Percentiles rank a stretch among this genome's conserved stretches.
Conservation (phyloP, 2,888 invertebrate genomes). For the Stenodera caucasica region DNA sequence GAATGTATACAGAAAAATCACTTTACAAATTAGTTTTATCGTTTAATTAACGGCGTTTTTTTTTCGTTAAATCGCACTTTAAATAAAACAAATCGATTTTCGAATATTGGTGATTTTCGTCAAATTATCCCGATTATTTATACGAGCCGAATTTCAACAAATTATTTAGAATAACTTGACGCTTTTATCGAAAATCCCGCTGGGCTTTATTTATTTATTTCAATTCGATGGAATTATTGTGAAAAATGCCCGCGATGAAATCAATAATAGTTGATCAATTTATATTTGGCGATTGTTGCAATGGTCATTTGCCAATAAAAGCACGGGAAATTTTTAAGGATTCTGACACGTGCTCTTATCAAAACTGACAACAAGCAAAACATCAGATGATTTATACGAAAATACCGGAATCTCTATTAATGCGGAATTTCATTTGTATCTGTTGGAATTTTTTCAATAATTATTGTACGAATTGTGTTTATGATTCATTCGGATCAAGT, state of each 20-base stretch:
- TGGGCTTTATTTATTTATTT: not conserved
- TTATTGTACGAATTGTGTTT: no score
- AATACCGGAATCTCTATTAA: not conserved
- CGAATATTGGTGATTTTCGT: no score
- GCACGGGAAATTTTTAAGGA: constrained; percentile 1
- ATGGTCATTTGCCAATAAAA: constrained; percentile 13
- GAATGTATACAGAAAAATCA: constrained; percentile 24
- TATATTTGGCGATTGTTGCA: not conserved
- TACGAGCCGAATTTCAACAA: not conserved
- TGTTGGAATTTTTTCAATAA: no score
- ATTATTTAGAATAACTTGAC: not conserved
- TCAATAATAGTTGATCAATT: not conserved
- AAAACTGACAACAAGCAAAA: constrained; percentile 6
- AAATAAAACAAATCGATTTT: no score
- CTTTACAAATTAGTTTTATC: not conserved
- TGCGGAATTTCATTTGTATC: no score
- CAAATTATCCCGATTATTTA: no score
- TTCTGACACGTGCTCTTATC: not conserved
- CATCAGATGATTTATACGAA: constrained; percentile 2
- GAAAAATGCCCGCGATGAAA: not conserved
- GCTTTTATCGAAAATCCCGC: not conserved
- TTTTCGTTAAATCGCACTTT: no score
- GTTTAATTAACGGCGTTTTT: not conserved
- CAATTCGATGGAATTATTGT: not conserved
- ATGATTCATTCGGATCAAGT: not conserved